Conservation (phyloP, 2,797 vertebrate genomes). For the Danio aesculapii region DNA sequence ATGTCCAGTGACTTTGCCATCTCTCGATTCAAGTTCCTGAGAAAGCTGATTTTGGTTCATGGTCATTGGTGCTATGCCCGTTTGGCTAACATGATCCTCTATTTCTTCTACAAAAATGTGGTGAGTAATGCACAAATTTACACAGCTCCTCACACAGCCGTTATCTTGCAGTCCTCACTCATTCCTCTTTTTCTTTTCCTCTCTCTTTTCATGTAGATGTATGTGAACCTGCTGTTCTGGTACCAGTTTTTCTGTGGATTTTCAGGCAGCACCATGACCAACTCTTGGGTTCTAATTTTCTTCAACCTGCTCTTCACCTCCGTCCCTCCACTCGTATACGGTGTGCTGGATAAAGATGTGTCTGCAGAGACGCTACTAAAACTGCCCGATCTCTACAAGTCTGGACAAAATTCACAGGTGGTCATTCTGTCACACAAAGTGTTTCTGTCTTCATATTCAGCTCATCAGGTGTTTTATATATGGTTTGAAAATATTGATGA, state of each 20-base stretch:
- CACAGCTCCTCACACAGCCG: neutral
- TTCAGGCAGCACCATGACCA: conserved; percentile 93
- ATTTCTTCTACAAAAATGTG: conserved; percentile 98
- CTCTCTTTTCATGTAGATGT: conserved; percentile 81
- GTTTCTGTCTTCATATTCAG: neutral
- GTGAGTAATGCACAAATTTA: conserved; percentile 74
- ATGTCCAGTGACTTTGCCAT: conserved; percentile 98
- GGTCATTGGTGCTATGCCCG: conserved; percentile 93
- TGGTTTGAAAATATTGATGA: neutral
- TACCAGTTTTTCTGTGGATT: conserved; percentile 98
- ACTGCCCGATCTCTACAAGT: conserved; percentile 85
- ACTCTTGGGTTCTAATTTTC: conserved; percentile 95
- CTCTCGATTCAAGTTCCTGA: conserved; percentile 90
- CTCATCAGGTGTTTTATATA: neutral
- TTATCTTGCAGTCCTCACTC: neutral
- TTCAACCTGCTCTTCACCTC: conserved; percentile 98
- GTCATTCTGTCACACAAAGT: neutral
- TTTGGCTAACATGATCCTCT: conserved; percentile 94
- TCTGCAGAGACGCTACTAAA: conserved; percentile 81
- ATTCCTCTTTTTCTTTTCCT: conserved; percentile 21
- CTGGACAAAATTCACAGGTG: conserved; percentile 83
- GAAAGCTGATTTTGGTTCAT: conserved; percentile 91
- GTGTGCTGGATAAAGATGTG: conserved; percentile 87
- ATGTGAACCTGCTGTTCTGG: conserved; percentile 96
- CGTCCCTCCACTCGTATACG: conserved; percentile 88